Percentiles rank a stretch among this genome's conserved stretches.
phyloP scores from a whole-genome alignment of 2,113 vertebrate species.

The Nipponia nippon region DNA sequence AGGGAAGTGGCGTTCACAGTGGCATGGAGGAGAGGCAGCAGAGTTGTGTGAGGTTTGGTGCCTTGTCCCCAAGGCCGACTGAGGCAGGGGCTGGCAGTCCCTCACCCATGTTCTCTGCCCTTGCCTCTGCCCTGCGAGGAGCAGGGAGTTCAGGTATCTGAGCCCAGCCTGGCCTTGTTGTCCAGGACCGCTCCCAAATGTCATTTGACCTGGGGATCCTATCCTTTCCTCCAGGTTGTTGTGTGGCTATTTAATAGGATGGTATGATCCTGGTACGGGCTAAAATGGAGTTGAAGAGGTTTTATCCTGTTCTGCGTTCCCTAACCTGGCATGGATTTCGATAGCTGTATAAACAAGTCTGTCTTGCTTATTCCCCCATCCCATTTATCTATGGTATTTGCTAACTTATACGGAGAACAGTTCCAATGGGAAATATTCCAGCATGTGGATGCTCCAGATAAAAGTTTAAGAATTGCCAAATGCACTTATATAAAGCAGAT shows the following conservation, averaged over 20 bases:
- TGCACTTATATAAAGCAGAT: slow-evolving; percentile 21
- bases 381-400: slow-evolving; percentile 30
- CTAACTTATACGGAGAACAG: not conserved
- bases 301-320: not conserved
- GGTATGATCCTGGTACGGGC: not conserved
- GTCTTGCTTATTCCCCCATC: slow-evolving; percentile 19
- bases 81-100: not conserved
- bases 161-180: not conserved
- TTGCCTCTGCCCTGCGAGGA: not conserved
- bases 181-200: not conserved
- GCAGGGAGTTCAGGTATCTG: not conserved
- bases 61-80: not conserved
- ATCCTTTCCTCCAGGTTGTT: not conserved
- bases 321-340: not conserved
- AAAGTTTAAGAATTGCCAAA: slow-evolving; percentile 44
- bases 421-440: slow-evolving; percentile 48
- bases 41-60: not conserved
- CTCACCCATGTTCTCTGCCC: not conserved
- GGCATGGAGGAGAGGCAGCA: not conserved
- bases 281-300: not conserved
- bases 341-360: slow-evolving; percentile 34
- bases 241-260: not conserved
- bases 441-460: slow-evolving; percentile 26
- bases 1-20: rapidly evolving
- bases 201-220: not conserved